Evolutionary conservation across 2,888 invertebrate genomes (phyloP), one percentile per base, ranked within the genome.

Genomic region (Trichogramma evanescens): DNA sequence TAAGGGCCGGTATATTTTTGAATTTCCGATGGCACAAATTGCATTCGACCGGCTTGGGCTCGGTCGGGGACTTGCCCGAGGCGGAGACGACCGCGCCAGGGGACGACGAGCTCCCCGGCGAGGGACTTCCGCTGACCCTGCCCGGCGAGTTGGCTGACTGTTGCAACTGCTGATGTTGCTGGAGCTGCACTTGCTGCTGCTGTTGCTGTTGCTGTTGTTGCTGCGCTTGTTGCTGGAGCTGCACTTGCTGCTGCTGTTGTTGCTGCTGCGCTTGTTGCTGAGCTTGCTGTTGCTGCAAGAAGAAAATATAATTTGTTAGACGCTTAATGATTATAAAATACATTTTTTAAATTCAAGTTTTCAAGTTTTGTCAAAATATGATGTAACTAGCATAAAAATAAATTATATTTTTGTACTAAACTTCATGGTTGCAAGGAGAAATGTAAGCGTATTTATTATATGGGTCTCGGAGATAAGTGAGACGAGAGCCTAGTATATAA

Each of bases 1-100:
- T 98, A 59, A 98, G 86, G 41, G 97, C 97, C 38, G 96, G 95
- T 78, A 95, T 91, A 79, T 96, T 97, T 82, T 97, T 97, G 81
- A 97, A 98, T 77, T 93, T 91, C 70, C 95, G 86, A 79, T 94
- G 92, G 78, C 97, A 98, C 63, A 96, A 84, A 79, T 92, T 93
- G 80, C 97, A 97, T 78, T 94, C 93, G 62, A 95, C 95, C 50
- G 94, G 94, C 74, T 93, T 93, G 63, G 85, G 83, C 69, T 91
- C 89, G 49, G 82, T 80, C 69, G 85, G 78, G 49, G 78, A 69
- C 58, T 79, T 76, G 67, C 69, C 75, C 0, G 68, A 64, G 66
- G 68, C 74, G 54, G 76, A 73, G 54, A 74, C 70, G 50, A 75
- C 77, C 57, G 75, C 74, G 59, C 77, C 69, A 26, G 76, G 73